Conservation (phyloP, 2,113 vertebrate genomes). For the Camelus bactrianus region DNA sequence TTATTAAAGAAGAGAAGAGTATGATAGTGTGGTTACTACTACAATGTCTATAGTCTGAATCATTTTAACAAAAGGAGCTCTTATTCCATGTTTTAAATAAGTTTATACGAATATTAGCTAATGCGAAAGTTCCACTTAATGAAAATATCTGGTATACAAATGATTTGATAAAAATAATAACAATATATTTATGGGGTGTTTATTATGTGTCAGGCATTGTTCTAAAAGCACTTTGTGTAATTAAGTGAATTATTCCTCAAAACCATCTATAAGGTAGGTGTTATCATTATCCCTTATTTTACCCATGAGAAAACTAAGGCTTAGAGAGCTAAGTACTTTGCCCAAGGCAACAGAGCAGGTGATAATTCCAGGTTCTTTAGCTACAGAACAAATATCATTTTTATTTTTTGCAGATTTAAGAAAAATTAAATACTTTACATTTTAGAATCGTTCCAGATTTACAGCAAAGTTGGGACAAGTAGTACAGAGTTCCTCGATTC, state of each 20-base stretch:
- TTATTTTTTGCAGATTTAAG: not conserved
- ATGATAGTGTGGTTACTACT: not conserved
- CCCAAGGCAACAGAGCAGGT: not conserved
- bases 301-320: not conserved
- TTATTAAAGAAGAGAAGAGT: not conserved
- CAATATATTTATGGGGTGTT: not conserved
- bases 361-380: not conserved
- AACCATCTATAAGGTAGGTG: not conserved
- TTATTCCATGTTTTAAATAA: conserved; percentile 11
- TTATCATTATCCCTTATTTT: not conserved
- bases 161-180: not conserved
- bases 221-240: not conserved
- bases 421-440: not conserved
- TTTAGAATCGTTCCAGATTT: conserved; percentile 32
- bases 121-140: not conserved
- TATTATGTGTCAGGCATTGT: not conserved
- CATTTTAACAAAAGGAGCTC: not conserved
- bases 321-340: not conserved
- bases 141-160: not conserved
- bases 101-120: not conserved
- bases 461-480: not conserved
- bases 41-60: not conserved
- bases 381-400: not conserved
- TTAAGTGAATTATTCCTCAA: not conserved
- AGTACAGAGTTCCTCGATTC: not conserved